These are phyloP conservation scores for Coboldia fuscipes DNA, from an alignment of 1,140 invertebrate genomes.

Conservation along the genomic window DNA sequence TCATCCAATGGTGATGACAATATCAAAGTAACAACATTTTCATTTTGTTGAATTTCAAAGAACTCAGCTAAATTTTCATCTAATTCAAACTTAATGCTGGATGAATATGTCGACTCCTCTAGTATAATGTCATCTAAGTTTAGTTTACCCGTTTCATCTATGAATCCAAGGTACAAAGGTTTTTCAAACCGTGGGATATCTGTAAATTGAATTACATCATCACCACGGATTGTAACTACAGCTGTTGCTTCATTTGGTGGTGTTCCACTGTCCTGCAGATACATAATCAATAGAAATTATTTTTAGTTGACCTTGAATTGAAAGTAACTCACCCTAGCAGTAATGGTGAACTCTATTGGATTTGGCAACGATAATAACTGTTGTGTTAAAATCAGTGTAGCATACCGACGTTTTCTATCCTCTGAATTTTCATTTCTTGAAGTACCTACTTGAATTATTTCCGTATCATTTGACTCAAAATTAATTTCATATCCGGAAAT, in stretches of 20 bases:
- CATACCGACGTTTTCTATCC: conserved; percentile 4
- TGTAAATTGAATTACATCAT: neutral
- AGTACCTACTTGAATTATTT: conserved; percentile 1
- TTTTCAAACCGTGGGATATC: neutral
- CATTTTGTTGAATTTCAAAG: neutral
- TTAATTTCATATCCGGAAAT: neutral
- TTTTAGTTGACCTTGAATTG: neutral
- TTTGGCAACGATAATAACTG: conserved; percentile 1
- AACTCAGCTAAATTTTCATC: neutral
- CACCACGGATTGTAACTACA: neutral
- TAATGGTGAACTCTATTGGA: conserved; percentile 1
- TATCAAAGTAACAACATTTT: neutral
- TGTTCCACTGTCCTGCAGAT: neutral
- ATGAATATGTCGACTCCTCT: neutral
- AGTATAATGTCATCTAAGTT: neutral
- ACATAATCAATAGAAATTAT: neutral
- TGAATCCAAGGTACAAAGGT: neutral
- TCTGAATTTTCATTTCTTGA: neutral
- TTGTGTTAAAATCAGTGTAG: conserved; percentile 1
- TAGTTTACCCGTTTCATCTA: neutral
- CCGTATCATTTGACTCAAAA: neutral
- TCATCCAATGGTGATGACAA: neutral
- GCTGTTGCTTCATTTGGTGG: neutral
- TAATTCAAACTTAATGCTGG: neutral
- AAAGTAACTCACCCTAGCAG: conserved; percentile 1